These are phyloP conservation scores for Brachionus rotundiformis DNA, from an alignment of 1,140 invertebrate species.

Conservation along the genomic window DNA sequence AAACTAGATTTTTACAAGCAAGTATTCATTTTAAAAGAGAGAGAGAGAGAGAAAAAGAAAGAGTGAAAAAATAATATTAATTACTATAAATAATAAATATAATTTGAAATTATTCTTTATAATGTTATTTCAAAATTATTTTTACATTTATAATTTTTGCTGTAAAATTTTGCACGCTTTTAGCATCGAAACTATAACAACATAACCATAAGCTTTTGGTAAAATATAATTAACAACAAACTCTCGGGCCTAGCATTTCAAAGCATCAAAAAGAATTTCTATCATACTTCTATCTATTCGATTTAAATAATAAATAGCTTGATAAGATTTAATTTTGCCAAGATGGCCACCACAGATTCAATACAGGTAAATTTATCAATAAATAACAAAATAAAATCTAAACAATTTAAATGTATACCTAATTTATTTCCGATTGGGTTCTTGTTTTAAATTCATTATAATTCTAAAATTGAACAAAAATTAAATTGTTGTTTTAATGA, in stretches of 20 bases:
- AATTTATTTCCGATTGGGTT: neutral
- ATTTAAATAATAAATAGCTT: neutral
- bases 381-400: no score
- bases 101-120: neutral
- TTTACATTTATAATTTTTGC: neutral
- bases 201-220: neutral
- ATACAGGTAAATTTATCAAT: slow-evolving; percentile 3
- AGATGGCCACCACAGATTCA: neutral
- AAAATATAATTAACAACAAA: no score
- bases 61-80: neutral
- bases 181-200: neutral
- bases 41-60: no score
- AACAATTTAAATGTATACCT: neutral
- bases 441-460: neutral
- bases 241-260: no score
- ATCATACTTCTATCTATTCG: neutral
- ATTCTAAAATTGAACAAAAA: slow-evolving; percentile 6
- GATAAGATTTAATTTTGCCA: neutral
- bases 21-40: no score
- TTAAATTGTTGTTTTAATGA: neutral
- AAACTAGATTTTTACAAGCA: neutral
- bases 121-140: slow-evolving; percentile 3
- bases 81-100: neutral
- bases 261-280: no score
- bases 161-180: neutral